Evolutionary conservation across 2,797 vertebrate genomes (phyloP).

Genomic region (Adelosebastes latens): DNA sequence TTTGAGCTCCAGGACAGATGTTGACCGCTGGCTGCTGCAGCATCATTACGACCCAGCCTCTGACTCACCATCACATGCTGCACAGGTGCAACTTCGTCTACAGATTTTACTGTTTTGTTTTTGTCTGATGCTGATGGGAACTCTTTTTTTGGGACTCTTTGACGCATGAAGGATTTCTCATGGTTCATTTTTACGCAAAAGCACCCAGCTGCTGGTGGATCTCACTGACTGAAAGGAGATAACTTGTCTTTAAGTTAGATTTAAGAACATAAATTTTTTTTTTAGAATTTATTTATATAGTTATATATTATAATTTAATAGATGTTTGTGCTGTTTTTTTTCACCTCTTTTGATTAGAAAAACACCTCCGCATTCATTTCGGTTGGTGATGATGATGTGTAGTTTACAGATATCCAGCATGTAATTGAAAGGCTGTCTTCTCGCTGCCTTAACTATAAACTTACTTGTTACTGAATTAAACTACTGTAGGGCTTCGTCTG

Average conservation of each 20-base stretch:
- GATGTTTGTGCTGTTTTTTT: background rate
- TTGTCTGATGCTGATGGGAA: conserved; percentile 20
- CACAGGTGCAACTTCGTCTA: conserved; percentile 8
- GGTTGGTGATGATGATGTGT: background rate
- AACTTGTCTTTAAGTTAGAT: background rate
- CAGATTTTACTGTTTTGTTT: conserved; percentile 28
- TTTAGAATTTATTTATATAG: too few species aligned
- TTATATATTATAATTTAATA: too few species aligned
- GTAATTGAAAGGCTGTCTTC: background rate
- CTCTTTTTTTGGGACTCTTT: conserved; percentile 15
- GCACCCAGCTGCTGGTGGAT: background rate
- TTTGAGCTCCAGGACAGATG: conserved; percentile 32
- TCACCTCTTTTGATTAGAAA: conserved; percentile 4
- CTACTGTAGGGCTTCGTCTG: too few species aligned
- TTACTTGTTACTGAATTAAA: too few species aligned
- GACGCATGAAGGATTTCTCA: conserved; percentile 1
- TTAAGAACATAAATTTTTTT: background rate
- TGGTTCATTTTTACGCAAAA: background rate
- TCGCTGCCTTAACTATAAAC: too few species aligned
- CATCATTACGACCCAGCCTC: conserved; percentile 37
- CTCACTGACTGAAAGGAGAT: background rate
- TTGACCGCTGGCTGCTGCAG: conserved; percentile 31
- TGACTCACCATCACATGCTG: conserved; percentile 67
- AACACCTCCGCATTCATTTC: background rate
- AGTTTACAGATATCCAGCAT: background rate